Evolutionary conservation across 2,797 vertebrate species (phyloP).

Genomic region (Sebastes nivosus): DNA sequence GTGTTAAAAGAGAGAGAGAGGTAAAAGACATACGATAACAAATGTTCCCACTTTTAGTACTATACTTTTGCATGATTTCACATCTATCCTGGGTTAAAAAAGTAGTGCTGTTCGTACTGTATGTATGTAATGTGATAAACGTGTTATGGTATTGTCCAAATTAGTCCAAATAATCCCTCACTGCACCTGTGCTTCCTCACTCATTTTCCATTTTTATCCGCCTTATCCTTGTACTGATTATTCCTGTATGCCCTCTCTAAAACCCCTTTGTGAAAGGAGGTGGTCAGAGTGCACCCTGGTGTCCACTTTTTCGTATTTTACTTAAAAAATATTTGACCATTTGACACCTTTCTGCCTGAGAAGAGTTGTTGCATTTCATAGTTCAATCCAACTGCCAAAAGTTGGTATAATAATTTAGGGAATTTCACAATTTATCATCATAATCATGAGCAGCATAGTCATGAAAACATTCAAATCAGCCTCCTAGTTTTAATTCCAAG

Average conservation of each 20-base stretch:
- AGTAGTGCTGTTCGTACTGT: neutral
- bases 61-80: neutral
- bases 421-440: neutral
- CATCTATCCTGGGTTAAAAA: neutral
- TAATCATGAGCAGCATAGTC: neutral
- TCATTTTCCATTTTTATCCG: neutral
- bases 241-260: neutral
- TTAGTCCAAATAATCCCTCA: neutral
- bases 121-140: neutral
- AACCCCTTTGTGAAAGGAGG: neutral
- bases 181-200: neutral
- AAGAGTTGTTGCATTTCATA: neutral
- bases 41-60: neutral
- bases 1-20: constrained; percentile 32
- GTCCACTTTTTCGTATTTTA: neutral
- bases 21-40: constrained; percentile 1
- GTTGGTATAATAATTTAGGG: neutral
- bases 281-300: neutral
- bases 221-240: neutral
- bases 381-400: neutral
- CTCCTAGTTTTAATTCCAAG: neutral
- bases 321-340: neutral
- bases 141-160: neutral
- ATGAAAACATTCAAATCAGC: neutral
- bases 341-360: neutral